These are phyloP conservation scores for Candoia aspera DNA, from an alignment of 2,113 vertebrate species.

Conservation along the genomic window DNA sequence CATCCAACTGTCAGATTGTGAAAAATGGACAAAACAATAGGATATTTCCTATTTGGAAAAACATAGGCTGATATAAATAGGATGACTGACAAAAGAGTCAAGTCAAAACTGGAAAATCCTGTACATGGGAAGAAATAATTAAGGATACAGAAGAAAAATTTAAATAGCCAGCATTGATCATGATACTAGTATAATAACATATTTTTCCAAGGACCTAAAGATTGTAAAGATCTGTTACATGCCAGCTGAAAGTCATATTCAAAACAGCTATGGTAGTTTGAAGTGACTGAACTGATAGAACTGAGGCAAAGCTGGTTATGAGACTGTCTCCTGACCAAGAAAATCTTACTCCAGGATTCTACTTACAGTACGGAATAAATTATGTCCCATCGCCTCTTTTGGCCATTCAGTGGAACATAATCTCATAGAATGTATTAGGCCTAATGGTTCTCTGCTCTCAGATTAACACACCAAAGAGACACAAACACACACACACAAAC, in stretches of 20 bases:
- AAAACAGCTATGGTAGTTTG: background rate
- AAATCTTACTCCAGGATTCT: background rate
- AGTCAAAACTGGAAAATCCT: background rate
- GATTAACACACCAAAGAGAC: too few species aligned
- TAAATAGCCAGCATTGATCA: background rate
- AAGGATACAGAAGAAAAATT: background rate
- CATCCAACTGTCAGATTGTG: background rate
- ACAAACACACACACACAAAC: too few species aligned
- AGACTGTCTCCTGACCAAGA: background rate
- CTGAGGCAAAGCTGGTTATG: background rate
- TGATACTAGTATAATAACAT: background rate
- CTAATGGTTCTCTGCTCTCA: conserved; percentile 5
- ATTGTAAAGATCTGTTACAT: background rate
- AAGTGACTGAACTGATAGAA: background rate
- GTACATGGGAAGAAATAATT: background rate
- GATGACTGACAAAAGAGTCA: background rate
- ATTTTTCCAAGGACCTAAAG: background rate
- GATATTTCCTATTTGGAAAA: background rate
- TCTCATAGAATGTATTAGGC: background rate
- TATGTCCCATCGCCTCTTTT: background rate
- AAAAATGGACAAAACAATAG: background rate
- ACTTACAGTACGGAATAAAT: background rate
- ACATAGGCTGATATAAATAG: background rate
- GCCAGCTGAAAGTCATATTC: background rate
- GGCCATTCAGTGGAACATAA: background rate